Evolutionary conservation across 2,113 vertebrate genomes (phyloP), one percentile per base, ranked within the genome.

Genomic region (Cyphomyrus discorhynchus): DNA sequence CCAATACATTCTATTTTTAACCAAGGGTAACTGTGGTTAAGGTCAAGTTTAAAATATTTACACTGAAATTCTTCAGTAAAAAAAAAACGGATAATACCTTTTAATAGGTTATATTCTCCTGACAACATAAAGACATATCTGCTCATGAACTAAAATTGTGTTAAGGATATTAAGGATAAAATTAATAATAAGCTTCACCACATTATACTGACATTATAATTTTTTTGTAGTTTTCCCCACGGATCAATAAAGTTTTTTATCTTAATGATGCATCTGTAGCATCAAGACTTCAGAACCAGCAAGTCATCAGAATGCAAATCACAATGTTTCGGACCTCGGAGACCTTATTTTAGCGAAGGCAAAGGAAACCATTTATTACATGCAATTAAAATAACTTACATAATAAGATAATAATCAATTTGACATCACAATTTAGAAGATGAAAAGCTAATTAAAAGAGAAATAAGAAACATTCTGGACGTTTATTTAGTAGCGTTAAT

Each of bases 241-340:
- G 62, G 62, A 70, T 70, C 62, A 70, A 70, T 70, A 70, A 70
- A 13, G 62, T 31, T 70, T 70, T 70, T 4, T 70, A 19, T 84
- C 45, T 46, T 53, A 49, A 24, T 15, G 50, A 2, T 13, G 83
- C 45, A 27, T 50, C 83, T 49, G 24, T 47, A 47, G 1, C 21
- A 27, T 47, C 11, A 53, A 86, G 49, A 52, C 50, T 27, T 86
- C 49, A 39, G 50, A 13, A 53, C 85, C 6, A 27, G 45, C 50
- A 47, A 56, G 50, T 53, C 85, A 56, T 53, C 47, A 53, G 50
- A 47, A 53, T 87, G 85, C 47, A 87, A 87, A 87, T 86, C 84
- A 35, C 46, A 50, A 27, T 56, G 27, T 53, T 24, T 87, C 49
- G 15, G 49, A 53, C 47, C 10, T 31, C 17, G 11, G 85, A 53